Evolutionary conservation across 2,888 invertebrate species (phyloP), one percentile per base, ranked within the genome.

Genomic region (Calameuta filiformis): DNA sequence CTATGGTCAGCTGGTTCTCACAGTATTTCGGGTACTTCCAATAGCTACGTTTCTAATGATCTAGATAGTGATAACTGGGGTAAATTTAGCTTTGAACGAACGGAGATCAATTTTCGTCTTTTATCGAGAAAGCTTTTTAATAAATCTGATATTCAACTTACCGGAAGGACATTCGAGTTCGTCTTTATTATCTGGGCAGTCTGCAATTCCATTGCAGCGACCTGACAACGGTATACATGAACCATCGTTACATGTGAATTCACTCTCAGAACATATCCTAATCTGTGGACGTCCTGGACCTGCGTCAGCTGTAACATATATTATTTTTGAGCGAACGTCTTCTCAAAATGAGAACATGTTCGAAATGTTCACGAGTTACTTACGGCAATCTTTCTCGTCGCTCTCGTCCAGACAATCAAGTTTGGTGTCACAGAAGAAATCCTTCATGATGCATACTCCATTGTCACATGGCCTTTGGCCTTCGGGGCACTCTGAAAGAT

Each of bases 341-440:
- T 9, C 9, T 12, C 35, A 35, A 35, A 12, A 35, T 35, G 12
- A 3, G 11, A 35, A 35, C 12, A 35, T 35, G 3, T 35, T 12
- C 3, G 35, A 35, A 35, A 35, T 35, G 23, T 2, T 23, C 9
- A 11, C 12, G 12, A 12, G 15, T 71, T 4, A 33, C 90, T 89
- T 90, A 94, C 94, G 91, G 91, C 95, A 95, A 82, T 93, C 88
- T 34, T 84, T 85, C 91, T 96, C 96, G 84, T 96, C 96, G 86
- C 94, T 94, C 68, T 92, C 92, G 79, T 93, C 92, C 15, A 88
- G 89, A 85, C 96, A 96, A 85, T 96, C 95, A n/a, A 84, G 77
- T 15, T 92, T 91, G 4, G 92, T 89, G 89, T 96, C 93, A 89
- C 96, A 96, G 79, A 92, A 92, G 80, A 93, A 92, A 56, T 87